These are phyloP conservation scores for Drosophila mauritiana DNA, from an alignment of 1,140 invertebrate genomes.

Conservation along the genomic window DNA sequence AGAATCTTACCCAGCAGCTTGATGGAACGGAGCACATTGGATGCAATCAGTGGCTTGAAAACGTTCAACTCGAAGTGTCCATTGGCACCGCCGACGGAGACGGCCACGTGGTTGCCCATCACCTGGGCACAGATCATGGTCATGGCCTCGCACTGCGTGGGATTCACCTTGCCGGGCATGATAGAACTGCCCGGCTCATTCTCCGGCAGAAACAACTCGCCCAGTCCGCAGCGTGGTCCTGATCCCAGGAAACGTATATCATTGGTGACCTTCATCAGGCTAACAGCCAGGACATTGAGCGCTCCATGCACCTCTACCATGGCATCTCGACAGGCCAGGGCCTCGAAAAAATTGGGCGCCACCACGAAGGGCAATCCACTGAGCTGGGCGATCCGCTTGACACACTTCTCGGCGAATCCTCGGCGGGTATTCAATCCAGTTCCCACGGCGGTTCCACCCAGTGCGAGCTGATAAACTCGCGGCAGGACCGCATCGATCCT, in stretches of 20 bases:
- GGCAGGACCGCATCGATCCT: conserved; percentile 88
- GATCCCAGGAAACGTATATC: conserved; percentile 2
- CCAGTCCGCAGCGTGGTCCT: background rate
- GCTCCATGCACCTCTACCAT: conserved; percentile 10
- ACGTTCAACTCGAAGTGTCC: conserved; percentile 7
- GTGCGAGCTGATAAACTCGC: conserved; percentile 93
- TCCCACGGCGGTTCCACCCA: conserved; percentile 98
- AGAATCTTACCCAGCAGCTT: conserved; percentile 85
- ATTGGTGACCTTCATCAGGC: conserved; percentile 9
- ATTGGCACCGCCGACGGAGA: conserved; percentile 2
- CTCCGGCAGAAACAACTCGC: conserved; percentile 3
- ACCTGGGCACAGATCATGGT: conserved; percentile 13
- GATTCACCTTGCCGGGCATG: conserved; percentile 10
- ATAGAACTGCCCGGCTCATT: conserved; percentile 11
- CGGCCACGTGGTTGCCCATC: conserved; percentile 10
- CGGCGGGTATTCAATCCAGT: conserved; percentile 96
- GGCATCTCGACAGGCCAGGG: background rate
- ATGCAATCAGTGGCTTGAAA: background rate
- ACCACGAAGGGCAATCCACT: conserved; percentile 94
- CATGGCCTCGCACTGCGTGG: conserved; percentile 14
- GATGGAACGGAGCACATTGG: conserved; percentile 4
- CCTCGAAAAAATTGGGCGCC: conserved; percentile 95
- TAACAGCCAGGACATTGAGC: conserved; percentile 2
- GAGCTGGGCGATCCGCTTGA: conserved; percentile 90
- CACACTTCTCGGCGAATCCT: conserved; percentile 95